A percentile compares a stretch with the other conserved stretches of the same genome.
phyloP scores from a whole-genome alignment of 1,140 invertebrate species.

The Xylocopa sonorina region DNA sequence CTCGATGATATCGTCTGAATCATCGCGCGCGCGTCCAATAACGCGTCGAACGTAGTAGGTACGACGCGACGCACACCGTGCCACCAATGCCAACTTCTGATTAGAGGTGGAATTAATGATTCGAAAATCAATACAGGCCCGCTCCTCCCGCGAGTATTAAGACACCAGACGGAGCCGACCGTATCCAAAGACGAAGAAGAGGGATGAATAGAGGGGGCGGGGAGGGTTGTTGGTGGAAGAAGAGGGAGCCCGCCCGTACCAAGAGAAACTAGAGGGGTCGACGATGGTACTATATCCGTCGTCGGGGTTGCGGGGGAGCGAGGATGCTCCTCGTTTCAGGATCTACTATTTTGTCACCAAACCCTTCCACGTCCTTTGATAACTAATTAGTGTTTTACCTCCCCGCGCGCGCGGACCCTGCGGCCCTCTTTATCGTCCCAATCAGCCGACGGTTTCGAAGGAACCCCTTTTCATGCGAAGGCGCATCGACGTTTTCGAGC shows the following conservation, averaged over 20 bases:
- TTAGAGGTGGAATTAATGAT: conserved; percentile 83
- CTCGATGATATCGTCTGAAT: no score
- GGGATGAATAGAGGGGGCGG: not conserved
- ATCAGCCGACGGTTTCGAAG: conserved; percentile 74
- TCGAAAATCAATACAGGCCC: conserved; percentile 81
- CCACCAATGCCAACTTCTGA: conserved; percentile 71
- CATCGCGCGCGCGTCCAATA: no score
- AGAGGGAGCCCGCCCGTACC: conserved; percentile 47
- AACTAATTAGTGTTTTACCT: conserved; percentile 82
- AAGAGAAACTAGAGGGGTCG: conserved; percentile 36
- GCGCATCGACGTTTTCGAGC: conserved; percentile 68
- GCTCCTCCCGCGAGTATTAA: conserved; percentile 69
- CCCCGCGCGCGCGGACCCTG: conserved; percentile 58
- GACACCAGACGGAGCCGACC: conserved; percentile 55
- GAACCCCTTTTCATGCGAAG: conserved; percentile 69
- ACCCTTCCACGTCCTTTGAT: conserved; percentile 80
- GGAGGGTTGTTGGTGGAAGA: not conserved
- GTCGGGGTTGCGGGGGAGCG: not conserved
- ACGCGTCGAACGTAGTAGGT: no score
- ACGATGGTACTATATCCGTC: conserved; percentile 58
- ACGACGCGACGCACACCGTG: not conserved
- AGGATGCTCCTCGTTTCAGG: conserved; percentile 63
- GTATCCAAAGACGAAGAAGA: conserved; percentile 60
- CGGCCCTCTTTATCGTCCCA: conserved; percentile 80
- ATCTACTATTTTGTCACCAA: conserved; percentile 80